Percentiles rank a stretch among this genome's conserved stretches.
These are phyloP conservation scores for Hydrolagus affinis DNA, from an alignment of 2,113 vertebrate species.

Conservation along the genomic window DNA sequence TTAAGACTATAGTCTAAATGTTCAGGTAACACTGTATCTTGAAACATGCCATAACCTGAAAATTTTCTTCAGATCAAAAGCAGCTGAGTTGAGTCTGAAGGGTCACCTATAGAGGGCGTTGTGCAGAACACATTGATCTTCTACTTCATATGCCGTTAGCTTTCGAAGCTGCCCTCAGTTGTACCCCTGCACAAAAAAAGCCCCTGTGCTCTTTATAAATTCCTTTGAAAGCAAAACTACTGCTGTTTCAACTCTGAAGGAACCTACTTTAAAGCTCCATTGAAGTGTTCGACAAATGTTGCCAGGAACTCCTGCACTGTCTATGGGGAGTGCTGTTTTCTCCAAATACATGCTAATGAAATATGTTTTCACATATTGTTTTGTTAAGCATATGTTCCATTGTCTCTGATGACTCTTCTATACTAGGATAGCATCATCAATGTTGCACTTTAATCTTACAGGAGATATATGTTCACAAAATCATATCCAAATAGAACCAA, in stretches of 20 bases:
- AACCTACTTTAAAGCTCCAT: not conserved
- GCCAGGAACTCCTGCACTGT: not conserved
- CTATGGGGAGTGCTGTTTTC: not conserved
- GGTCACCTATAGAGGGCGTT: not conserved
- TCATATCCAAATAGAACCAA: too few relatives aligned
- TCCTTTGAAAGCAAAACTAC: constrained; percentile 20
- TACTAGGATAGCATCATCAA: not conserved
- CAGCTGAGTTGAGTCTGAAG: not conserved
- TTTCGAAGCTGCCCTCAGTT: not conserved
- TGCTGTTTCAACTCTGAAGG: constrained; percentile 14
- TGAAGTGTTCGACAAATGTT: not conserved
- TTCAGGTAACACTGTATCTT: not conserved
- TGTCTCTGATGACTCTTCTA: not conserved
- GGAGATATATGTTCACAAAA: too few relatives aligned
- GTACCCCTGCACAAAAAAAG: not conserved
- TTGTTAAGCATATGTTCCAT: not conserved
- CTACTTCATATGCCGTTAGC: constrained; percentile 2
- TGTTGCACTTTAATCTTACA: too few relatives aligned
- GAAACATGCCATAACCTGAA: not conserved
- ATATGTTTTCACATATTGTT: constrained; percentile 16
- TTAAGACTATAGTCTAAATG: not conserved
- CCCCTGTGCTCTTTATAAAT: constrained; percentile 25
- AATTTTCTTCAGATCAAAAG: not conserved
- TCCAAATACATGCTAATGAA: constrained; percentile 4
- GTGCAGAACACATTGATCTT: not conserved